These are phyloP conservation scores for Alectura lathami DNA, from an alignment of 2,113 vertebrate species.

Conservation along the genomic window DNA sequence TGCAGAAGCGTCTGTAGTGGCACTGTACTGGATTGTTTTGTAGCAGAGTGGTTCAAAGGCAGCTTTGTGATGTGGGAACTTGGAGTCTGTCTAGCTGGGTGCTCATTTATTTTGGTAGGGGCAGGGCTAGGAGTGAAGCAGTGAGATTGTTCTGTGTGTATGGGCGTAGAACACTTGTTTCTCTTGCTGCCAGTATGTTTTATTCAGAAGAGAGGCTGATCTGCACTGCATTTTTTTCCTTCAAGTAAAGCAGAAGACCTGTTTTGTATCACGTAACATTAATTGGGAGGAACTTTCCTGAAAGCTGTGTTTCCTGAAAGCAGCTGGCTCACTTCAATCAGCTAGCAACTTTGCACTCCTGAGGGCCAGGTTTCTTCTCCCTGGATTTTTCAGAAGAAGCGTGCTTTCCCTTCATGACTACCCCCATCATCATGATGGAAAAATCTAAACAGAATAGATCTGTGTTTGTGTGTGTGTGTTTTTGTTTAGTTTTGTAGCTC, in stretches of 20 bases:
- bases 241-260: not conserved
- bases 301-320: too few species aligned
- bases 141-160: not conserved
- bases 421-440: not conserved
- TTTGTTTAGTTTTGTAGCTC: not conserved
- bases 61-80: rapidly evolving
- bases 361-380: not conserved
- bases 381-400: not conserved
- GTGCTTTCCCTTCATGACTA: rapidly evolving
- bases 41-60: not conserved
- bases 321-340: rapidly evolving
- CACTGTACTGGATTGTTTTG: not conserved
- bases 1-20: not conserved
- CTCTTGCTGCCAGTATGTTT: not conserved
- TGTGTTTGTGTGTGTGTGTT: not conserved
- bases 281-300: not conserved
- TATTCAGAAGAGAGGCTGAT: not conserved
- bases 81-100: not conserved
- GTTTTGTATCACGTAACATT: not conserved
- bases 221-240: not conserved
- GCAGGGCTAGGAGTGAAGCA: not conserved
- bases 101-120: not conserved
- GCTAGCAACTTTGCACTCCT: not conserved
- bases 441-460: not conserved
- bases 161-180: not conserved